Conservation (phyloP, 2,797 vertebrate genomes). For the Spinus olivaceus region DNA sequence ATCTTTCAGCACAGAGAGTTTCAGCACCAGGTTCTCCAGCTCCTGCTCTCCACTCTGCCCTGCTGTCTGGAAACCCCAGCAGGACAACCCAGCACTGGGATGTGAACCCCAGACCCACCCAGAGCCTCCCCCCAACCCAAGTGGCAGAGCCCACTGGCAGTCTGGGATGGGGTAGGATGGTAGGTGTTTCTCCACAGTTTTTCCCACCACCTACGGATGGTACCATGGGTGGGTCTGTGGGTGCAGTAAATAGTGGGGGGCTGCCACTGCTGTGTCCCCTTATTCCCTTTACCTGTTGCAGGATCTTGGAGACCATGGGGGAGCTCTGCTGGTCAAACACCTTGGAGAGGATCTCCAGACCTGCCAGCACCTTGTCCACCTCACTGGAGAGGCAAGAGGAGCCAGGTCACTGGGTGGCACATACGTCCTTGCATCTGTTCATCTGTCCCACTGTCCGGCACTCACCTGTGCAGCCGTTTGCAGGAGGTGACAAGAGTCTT, state of each 20-base stretch:
- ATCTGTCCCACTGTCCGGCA: fast-evolving
- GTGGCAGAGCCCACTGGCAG: neutral
- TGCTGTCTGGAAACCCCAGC: neutral
- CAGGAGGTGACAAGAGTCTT: constrained; percentile 89
- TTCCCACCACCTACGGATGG: neutral
- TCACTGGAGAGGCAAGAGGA: constrained; percentile 73
- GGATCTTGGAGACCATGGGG: constrained; percentile 89
- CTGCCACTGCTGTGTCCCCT: neutral
- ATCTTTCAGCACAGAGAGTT: constrained; percentile 93
- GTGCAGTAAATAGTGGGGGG: neutral
- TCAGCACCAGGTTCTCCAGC: constrained; percentile 90
- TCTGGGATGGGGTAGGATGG: neutral
- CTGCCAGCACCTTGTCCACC: constrained; percentile 92
- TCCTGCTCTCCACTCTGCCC: constrained; percentile 87
- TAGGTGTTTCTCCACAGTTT: neutral
- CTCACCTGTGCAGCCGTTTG: constrained; percentile 89
- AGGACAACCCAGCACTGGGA: neutral
- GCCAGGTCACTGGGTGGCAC: neutral
- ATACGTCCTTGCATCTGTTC: fast-evolving
- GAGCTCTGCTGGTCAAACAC: constrained; percentile 97
- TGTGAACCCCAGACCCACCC: neutral
- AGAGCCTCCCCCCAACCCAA: neutral
- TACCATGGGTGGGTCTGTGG: neutral
- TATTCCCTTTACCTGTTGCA: constrained; percentile 86
- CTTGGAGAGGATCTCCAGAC: constrained; percentile 94